These are phyloP conservation scores for Sebastes miniatus DNA, from an alignment of 2,797 vertebrate genomes.

Conservation along the genomic window DNA sequence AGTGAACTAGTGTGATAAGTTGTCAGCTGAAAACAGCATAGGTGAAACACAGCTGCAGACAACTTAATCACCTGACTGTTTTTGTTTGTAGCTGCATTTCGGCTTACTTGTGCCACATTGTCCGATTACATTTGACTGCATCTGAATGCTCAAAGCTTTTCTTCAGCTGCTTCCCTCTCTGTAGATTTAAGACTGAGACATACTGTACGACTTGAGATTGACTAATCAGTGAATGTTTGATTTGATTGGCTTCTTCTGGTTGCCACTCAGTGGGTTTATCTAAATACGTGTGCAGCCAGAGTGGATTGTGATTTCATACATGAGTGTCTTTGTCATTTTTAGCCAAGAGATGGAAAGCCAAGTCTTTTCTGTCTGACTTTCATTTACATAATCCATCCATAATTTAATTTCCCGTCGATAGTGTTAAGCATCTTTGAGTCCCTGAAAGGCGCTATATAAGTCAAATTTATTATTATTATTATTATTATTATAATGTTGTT, in stretches of 20 bases:
- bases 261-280: conserved; percentile 30
- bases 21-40: not conserved
- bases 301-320: conserved; percentile 36
- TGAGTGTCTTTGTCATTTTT: conserved; percentile 12
- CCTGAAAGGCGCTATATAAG: too few species aligned
- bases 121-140: not conserved
- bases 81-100: too few species aligned
- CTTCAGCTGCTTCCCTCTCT: not conserved
- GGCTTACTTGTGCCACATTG: not conserved
- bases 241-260: conserved; percentile 42
- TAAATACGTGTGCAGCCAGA: conserved; percentile 21
- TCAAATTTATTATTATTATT: too few species aligned
- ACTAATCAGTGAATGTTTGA: conserved; percentile 49
- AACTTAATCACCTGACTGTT: not conserved
- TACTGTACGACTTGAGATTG: not conserved
- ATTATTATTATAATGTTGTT: not conserved
- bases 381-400: conserved; percentile 36
- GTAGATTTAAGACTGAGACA: conserved; percentile 2
- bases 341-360: conserved; percentile 8
- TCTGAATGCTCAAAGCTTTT: not conserved
- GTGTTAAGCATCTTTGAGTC: too few species aligned
- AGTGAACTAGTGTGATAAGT: not conserved
- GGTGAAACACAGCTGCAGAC: not conserved
- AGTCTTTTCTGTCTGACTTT: conserved; percentile 22
- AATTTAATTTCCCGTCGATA: too few species aligned